Base-by-base conservation (phyloP, 2,888 invertebrate species). In the Andrena praecox region DNA sequence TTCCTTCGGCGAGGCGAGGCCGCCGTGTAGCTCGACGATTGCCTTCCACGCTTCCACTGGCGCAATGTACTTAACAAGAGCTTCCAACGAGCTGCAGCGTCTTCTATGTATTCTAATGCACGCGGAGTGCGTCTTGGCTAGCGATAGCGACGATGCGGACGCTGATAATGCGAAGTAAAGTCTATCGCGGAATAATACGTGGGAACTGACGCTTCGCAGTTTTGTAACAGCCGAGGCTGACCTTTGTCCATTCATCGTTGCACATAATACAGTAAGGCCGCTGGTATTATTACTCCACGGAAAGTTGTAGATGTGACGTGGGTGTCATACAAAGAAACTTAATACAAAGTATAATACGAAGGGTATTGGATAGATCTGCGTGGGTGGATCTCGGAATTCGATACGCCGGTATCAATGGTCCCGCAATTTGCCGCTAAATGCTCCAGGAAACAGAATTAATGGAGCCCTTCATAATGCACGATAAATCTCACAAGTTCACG, bases 401-500 rank as follows among this genome's bases (percentile, higher is more conserved):
- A 77, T 52, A 56, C 50, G 24, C 50, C 27, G n/a, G 12, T 27
- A 70, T 66, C 33, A 50, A 69, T 35, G 48, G 63, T 27, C 24
- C 33, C 4, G 24, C 20, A 64, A 79, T 77, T 63, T 63, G 54
- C 42, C 31, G 63, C 24, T 27, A 48, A 50, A 20, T 68, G 50
- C 54, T 54, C 42, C 42, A 29, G 64, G 59, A 50, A 56, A 67
- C n/a, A 67, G 56, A 71, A 72, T 67, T 71, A 62, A 63, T 62
- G 48, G 56, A 33, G 56, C 59, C 76, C 67, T 52, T 59, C 29
- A 27, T 69, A 59, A 69, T 77, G 68, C 42, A 70, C 68, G 60
- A 63, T 78, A 48, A 72, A 71, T 77, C 66, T 71, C 62, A 29
- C 66, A 60, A 62, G 29, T 67, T 76, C 42, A 80, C 66, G 79